Conservation (phyloP, 2,888 invertebrate species). For the Seladonia tumulorum region DNA sequence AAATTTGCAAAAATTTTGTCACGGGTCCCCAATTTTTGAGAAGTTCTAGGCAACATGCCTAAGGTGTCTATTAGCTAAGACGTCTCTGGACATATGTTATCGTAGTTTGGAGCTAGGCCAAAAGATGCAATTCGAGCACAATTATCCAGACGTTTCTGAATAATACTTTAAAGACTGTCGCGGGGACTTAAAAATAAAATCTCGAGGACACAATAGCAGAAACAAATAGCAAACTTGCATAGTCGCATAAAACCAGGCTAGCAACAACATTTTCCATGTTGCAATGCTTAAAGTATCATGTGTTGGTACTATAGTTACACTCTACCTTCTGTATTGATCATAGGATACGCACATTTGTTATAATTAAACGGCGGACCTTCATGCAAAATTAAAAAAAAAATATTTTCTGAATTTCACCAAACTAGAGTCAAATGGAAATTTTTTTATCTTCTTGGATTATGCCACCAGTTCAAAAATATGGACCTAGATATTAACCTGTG, state of each 20-base stretch:
- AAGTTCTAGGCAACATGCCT: not conserved
- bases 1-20: too few species aligned
- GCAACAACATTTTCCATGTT: not conserved
- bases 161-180: not conserved
- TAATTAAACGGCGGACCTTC: too few species aligned
- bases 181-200: not conserved
- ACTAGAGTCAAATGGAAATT: not conserved
- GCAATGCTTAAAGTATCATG: not conserved
- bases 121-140: slow-evolving; percentile 22
- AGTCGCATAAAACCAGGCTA: not conserved
- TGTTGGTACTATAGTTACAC: not conserved
- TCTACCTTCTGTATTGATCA: not conserved
- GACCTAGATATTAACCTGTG: not conserved
- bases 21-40: not conserved
- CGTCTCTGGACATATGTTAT: slow-evolving; percentile 9
- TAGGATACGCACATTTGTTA: not conserved
- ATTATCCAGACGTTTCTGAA: slow-evolving; percentile 15
- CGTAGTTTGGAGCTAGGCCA: not conserved
- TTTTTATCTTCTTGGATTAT: not conserved
- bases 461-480: not conserved
- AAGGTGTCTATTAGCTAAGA: slow-evolving; percentile 1
- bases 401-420: not conserved
- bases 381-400: not conserved
- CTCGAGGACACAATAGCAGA: not conserved
- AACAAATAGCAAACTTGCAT: not conserved